Evolutionary conservation across 2,113 vertebrate species (phyloP).

Genomic region (Phalacrocorax aristotelis): DNA sequence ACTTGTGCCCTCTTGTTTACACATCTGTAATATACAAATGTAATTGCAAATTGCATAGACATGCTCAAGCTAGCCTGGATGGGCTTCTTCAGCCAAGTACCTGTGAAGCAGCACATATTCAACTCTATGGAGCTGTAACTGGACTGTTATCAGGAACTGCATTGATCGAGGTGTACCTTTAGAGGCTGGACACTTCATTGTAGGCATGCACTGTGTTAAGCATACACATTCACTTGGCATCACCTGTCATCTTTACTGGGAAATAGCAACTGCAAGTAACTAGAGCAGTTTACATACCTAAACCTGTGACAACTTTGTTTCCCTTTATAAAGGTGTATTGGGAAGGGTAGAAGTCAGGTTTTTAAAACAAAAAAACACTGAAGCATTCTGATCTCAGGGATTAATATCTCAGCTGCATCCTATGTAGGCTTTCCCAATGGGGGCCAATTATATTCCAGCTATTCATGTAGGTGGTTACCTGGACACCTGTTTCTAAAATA

Average conservation of each 20-base stretch:
- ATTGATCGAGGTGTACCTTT: neutral
- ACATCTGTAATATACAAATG: neutral
- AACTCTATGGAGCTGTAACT: neutral
- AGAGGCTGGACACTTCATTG: neutral
- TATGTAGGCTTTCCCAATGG: too few species aligned
- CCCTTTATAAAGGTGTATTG: neutral
- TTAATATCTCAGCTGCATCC: neutral
- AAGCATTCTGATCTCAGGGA: neutral
- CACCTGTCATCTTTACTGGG: neutral
- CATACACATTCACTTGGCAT: neutral
- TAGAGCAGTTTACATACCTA: neutral
- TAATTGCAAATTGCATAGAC: neutral
- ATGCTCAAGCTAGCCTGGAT: neutral
- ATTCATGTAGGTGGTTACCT: too few species aligned
- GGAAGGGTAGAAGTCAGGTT: neutral
- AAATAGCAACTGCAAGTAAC: neutral
- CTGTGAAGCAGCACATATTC: neutral
- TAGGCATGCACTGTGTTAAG: neutral
- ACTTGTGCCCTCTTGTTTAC: neutral
- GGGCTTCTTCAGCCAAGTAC: neutral
- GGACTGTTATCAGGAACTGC: neutral
- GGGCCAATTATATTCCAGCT: too few species aligned
- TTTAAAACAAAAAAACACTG: neutral
- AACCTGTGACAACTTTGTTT: neutral
- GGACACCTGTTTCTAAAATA: neutral